Conservation (phyloP, 2,113 vertebrate genomes). For the Columba livia region DNA sequence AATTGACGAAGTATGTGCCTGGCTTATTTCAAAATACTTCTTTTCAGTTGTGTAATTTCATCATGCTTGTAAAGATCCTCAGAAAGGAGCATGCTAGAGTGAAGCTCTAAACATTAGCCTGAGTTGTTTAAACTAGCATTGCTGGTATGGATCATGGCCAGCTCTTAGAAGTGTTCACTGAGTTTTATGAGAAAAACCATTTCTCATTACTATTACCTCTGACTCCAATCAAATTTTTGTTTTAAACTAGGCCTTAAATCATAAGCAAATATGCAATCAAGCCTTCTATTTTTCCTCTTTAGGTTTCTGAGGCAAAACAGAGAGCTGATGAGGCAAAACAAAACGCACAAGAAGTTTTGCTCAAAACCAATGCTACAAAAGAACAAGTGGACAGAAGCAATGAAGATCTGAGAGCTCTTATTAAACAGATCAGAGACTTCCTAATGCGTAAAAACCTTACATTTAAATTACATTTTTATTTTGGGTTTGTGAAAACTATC, state of each 20-base stretch:
- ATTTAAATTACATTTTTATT: background rate
- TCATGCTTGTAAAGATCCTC: background rate
- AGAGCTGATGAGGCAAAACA: slow-evolving; percentile 91
- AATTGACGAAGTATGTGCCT: slow-evolving; percentile 11
- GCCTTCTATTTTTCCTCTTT: background rate
- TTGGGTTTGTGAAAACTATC: background rate
- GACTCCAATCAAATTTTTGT: background rate
- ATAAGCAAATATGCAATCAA: background rate
- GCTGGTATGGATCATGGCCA: background rate
- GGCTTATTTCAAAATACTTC: background rate
- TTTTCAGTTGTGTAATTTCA: background rate
- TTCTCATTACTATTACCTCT: background rate
- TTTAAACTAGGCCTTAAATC: background rate
- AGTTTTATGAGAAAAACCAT: slow-evolving; percentile 29
- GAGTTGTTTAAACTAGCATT: slow-evolving; percentile 45
- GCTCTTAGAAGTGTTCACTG: slow-evolving; percentile 6
- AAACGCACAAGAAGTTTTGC: slow-evolving; percentile 86
- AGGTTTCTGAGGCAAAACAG: slow-evolving; percentile 92
- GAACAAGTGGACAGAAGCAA: slow-evolving; percentile 89
- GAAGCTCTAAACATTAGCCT: slow-evolving; percentile 5
- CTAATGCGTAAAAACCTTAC: slow-evolving; percentile 83
- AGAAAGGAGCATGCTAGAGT: background rate
- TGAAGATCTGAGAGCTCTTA: slow-evolving; percentile 89
- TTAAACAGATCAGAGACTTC: slow-evolving; percentile 93
- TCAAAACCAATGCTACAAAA: slow-evolving; percentile 91